Percentiles rank a stretch among this genome's conserved stretches.
Conservation (phyloP, 2,888 invertebrate genomes). For the Dryomyza anilis region DNA sequence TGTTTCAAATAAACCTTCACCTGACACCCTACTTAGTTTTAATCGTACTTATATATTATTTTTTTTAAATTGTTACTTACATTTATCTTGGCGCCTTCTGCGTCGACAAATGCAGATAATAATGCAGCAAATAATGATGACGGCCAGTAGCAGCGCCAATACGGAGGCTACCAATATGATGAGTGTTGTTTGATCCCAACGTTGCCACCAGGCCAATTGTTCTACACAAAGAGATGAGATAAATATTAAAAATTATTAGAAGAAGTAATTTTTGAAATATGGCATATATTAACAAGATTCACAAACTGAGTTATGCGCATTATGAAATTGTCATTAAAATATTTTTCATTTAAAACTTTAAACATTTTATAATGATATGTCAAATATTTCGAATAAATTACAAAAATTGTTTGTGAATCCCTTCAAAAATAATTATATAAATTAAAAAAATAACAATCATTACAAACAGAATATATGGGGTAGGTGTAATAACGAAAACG, state of each 20-base stretch:
- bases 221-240: conserved; percentile 66
- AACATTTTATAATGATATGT: too few relatives aligned
- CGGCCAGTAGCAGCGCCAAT: conserved; percentile 70
- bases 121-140: conserved; percentile 81
- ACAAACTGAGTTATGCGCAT: too few relatives aligned
- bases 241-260: conserved; percentile 14
- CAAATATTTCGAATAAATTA: too few relatives aligned
- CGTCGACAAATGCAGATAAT: conserved; percentile 83
- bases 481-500: too few relatives aligned
- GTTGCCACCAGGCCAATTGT: conserved; percentile 79
- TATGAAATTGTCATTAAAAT: too few relatives aligned
- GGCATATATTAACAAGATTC: too few relatives aligned
- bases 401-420: too few relatives aligned
- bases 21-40: neutral
- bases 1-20: neutral
- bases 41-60: conserved; percentile 11
- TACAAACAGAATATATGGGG: too few relatives aligned
- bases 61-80: conserved; percentile 55
- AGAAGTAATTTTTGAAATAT: too few relatives aligned
- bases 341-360: too few relatives aligned
- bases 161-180: conserved; percentile 76
- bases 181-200: conserved; percentile 77
- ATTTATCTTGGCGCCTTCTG: conserved; percentile 69
- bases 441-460: too few relatives aligned
- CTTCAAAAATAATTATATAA: too few relatives aligned